Evolutionary conservation across 2,888 invertebrate species (phyloP).

Genomic region (Nemoura dubitans): DNA sequence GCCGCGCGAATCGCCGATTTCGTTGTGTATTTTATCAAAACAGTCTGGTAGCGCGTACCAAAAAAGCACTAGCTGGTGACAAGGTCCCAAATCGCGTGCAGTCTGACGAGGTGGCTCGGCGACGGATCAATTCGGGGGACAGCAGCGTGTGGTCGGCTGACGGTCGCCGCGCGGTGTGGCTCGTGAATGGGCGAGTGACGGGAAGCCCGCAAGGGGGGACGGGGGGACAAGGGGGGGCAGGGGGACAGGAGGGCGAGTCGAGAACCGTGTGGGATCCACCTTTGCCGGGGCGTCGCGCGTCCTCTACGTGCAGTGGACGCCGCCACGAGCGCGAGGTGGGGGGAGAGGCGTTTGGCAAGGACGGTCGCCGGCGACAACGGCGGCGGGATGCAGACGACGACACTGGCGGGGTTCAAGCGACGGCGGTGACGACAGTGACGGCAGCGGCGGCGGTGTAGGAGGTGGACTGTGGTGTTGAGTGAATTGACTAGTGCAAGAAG

Average conservation of each 20-base stretch:
- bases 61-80: too few species aligned
- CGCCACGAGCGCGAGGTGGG: not conserved
- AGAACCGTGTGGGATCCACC: not conserved
- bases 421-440: not conserved
- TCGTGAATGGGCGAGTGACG: too few species aligned
- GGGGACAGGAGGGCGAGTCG: slow-evolving; percentile 20
- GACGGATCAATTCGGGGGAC: too few species aligned
- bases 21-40: too few species aligned
- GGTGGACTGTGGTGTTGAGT: slow-evolving; percentile 32
- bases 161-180: too few species aligned
- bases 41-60: too few species aligned
- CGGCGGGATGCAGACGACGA: slow-evolving; percentile 3
- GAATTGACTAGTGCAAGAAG: slow-evolving; percentile 33
- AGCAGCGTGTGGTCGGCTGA: too few species aligned
- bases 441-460: slow-evolving; percentile 27
- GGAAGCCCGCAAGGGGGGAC: not conserved
- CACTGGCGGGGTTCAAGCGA: slow-evolving; percentile 25
- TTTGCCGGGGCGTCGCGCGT: not conserved
- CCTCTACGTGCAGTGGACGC: slow-evolving; percentile 4
- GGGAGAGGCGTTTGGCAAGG: slow-evolving; percentile 25
- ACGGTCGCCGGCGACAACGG: not conserved
- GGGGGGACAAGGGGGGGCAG: slow-evolving; percentile 12
- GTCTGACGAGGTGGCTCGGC: not conserved
- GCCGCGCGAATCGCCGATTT: too few species aligned
- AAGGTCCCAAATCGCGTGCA: too few species aligned